phyloP scores from a whole-genome alignment of 2,888 invertebrate species.

The Metellina segmentata region DNA sequence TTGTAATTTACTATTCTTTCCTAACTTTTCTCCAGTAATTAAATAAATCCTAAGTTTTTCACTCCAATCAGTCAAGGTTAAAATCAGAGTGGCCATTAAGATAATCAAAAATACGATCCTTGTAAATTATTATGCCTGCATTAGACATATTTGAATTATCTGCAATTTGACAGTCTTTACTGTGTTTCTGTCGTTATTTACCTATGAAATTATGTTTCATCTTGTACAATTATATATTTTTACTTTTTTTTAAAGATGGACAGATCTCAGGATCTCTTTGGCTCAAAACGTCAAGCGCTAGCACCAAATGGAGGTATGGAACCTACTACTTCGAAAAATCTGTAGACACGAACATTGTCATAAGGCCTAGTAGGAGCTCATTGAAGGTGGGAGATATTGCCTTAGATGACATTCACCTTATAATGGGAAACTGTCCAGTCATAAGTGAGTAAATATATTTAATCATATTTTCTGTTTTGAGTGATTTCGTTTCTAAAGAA shows the following conservation, averaged over 20 bases:
- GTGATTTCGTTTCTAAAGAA: not conserved
- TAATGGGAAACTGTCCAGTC: constrained; percentile 70
- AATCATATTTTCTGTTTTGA: not conserved
- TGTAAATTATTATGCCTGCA: too few species aligned
- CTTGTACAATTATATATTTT: not conserved
- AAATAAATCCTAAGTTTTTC: too few species aligned
- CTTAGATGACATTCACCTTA: constrained; percentile 75
- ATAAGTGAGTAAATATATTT: constrained; percentile 49
- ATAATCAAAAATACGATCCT: too few species aligned
- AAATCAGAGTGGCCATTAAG: too few species aligned
- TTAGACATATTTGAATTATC: too few species aligned
- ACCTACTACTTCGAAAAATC: constrained; percentile 66
- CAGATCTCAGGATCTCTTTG: constrained; percentile 46
- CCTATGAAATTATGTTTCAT: not conserved
- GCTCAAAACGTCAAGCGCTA: constrained; percentile 63
- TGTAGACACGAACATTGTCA: constrained; percentile 44
- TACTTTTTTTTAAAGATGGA: constrained; percentile 57
- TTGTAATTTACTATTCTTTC: too few species aligned
- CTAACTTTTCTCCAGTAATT: too few species aligned
- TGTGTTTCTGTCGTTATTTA: too few species aligned
- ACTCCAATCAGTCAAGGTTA: too few species aligned
- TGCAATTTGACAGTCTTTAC: too few species aligned
- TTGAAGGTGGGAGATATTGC: constrained; percentile 75
- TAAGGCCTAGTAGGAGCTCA: constrained; percentile 37
- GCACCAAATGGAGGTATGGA: constrained; percentile 64